Conservation (phyloP, 2,113 vertebrate genomes). For the Atlantisia rogersi region DNA sequence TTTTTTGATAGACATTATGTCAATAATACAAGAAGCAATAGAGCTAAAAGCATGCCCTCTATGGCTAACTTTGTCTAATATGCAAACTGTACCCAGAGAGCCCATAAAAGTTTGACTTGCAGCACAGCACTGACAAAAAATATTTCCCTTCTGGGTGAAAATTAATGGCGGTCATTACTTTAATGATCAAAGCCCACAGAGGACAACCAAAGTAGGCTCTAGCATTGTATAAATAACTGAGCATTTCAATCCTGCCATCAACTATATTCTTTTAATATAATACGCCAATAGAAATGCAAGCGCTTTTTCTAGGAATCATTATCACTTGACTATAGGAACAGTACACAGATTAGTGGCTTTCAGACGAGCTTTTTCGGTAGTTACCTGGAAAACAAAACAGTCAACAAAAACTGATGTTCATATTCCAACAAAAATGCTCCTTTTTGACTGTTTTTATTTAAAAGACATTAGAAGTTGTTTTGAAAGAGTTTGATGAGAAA, state of each 20-base stretch:
- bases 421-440: background rate
- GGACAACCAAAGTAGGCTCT: background rate
- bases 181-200: background rate
- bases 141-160: background rate
- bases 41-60: background rate
- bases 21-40: background rate
- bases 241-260: background rate
- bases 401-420: background rate
- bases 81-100: background rate
- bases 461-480: background rate
- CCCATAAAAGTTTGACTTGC: background rate
- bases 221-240: background rate
- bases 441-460: background rate
- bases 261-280: background rate
- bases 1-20: background rate
- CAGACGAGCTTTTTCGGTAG: background rate
- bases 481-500: background rate
- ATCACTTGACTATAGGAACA: background rate
- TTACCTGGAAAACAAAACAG: background rate
- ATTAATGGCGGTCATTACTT: background rate
- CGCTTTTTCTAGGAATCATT: background rate
- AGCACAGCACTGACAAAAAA: background rate
- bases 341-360: background rate
- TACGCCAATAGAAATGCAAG: background rate
- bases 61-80: background rate